phyloP scores from a whole-genome alignment of 2,888 invertebrate species.

The Girardia tigrina region DNA sequence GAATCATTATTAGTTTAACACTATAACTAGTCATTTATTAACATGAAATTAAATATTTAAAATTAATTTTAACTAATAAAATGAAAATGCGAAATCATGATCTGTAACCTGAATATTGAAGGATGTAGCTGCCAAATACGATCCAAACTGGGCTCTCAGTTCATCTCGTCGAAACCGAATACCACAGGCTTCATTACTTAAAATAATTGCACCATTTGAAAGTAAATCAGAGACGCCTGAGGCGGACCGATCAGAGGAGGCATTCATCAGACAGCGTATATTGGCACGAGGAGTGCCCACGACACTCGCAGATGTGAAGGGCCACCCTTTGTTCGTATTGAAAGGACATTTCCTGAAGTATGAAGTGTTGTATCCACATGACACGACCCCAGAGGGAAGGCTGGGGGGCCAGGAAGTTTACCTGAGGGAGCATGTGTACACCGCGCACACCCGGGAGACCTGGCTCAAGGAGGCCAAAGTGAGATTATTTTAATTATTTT shows the following conservation, averaged over 20 bases:
- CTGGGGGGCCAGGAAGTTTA: slow-evolving; percentile 66
- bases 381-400: slow-evolving; percentile 68
- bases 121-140: background rate
- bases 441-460: slow-evolving; percentile 70
- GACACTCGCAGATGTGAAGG: slow-evolving; percentile 67
- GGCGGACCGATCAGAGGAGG: background rate
- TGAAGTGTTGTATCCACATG: slow-evolving; percentile 80
- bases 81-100: no score
- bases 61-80: no score
- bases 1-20: no score
- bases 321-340: slow-evolving; percentile 76
- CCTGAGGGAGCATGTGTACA: slow-evolving; percentile 70
- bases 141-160: background rate
- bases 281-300: background rate
- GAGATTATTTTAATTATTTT: no score
- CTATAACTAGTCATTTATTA: no score
- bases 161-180: background rate
- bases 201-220: background rate
- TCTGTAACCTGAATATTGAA: no score
- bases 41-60: no score
- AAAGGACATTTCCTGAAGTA: slow-evolving; percentile 80
- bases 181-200: background rate
- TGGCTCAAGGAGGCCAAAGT: slow-evolving; percentile 72
- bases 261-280: background rate
- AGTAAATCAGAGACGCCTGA: background rate